Evolutionary conservation across 2,113 vertebrate genomes (phyloP).

Genomic region (Tylochromis polylepis): DNA sequence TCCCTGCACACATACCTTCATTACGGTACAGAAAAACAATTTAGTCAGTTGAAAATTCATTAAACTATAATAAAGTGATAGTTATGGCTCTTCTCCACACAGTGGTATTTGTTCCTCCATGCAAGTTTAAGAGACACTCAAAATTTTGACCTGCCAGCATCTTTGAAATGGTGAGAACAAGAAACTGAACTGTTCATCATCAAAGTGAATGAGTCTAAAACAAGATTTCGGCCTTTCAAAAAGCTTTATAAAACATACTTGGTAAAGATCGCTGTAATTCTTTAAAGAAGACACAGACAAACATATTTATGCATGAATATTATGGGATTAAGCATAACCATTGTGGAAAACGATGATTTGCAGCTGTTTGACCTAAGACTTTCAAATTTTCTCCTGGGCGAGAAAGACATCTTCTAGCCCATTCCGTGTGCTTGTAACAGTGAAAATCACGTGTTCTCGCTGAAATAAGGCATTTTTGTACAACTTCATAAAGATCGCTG

Average conservation of each 20-base stretch:
- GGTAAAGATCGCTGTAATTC: too few relatives aligned
- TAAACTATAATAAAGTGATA: neutral
- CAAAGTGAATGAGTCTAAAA: neutral
- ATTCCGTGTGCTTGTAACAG: too few relatives aligned
- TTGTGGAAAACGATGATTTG: too few relatives aligned
- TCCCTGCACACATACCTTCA: neutral
- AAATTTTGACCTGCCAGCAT: neutral
- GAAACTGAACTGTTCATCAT: neutral
- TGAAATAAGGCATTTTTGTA: too few relatives aligned
- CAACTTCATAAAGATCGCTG: too few relatives aligned
- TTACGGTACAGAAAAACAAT: neutral
- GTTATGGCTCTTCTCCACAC: neutral
- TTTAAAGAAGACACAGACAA: too few relatives aligned
- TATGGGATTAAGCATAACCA: too few relatives aligned
- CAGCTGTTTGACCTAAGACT: too few relatives aligned
- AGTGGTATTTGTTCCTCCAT: accelerated
- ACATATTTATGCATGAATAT: too few relatives aligned
- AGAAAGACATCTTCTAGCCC: too few relatives aligned
- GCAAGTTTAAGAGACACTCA: neutral
- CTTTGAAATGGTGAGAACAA: neutral
- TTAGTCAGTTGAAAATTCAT: neutral
- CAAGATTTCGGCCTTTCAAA: neutral
- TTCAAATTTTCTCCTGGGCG: too few relatives aligned
- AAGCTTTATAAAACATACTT: neutral
- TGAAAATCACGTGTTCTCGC: too few relatives aligned